Percentiles rank a stretch among this genome's conserved stretches.
Evolutionary conservation across 2,113 vertebrate species (phyloP).

Genomic region (Siphamia tubifer): DNA sequence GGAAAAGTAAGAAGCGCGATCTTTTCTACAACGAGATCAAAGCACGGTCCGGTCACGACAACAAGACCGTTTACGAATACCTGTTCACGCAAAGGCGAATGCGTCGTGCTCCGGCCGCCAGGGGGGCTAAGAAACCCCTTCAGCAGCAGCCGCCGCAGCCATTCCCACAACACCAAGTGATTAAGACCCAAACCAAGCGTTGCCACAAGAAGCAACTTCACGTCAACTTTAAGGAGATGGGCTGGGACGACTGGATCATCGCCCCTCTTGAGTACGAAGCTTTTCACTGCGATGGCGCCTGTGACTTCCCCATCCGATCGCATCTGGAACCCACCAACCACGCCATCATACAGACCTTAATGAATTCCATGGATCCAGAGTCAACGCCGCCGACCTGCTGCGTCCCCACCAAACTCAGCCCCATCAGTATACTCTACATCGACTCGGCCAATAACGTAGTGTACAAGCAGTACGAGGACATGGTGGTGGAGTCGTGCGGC

Average conservation of each 20-base stretch:
- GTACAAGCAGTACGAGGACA: constrained; percentile 99
- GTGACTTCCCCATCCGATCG: constrained; percentile 95
- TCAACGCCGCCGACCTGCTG: constrained; percentile 94
- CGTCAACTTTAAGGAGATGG: too few relatives aligned
- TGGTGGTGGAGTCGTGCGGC: constrained; percentile 97
- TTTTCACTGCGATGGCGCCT: constrained; percentile 92
- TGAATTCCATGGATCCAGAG: constrained; percentile 97
- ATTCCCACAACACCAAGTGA: constrained; percentile 32
- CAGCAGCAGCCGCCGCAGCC: constrained; percentile 66
- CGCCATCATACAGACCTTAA: constrained; percentile 95
- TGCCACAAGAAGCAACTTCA: constrained; percentile 92
- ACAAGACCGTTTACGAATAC: constrained; percentile 97
- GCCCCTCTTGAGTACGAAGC: constrained; percentile 96
- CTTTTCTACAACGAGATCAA: constrained; percentile 98
- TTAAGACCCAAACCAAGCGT: constrained; percentile 79
- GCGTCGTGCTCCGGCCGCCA: constrained; percentile 87
- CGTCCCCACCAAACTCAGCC: constrained; percentile 92
- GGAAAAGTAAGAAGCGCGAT: constrained; percentile 92
- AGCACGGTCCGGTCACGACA: constrained; percentile 93
- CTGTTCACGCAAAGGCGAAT: constrained; percentile 94
- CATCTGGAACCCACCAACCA: constrained; percentile 98
- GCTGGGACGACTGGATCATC: constrained; percentile 99
- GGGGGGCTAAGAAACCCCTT: constrained; percentile 83
- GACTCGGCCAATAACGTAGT: constrained; percentile 98
- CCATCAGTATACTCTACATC: constrained; percentile 98